These are phyloP conservation scores for Trissolcus basalis DNA, from an alignment of 1,140 invertebrate genomes.

Conservation along the genomic window DNA sequence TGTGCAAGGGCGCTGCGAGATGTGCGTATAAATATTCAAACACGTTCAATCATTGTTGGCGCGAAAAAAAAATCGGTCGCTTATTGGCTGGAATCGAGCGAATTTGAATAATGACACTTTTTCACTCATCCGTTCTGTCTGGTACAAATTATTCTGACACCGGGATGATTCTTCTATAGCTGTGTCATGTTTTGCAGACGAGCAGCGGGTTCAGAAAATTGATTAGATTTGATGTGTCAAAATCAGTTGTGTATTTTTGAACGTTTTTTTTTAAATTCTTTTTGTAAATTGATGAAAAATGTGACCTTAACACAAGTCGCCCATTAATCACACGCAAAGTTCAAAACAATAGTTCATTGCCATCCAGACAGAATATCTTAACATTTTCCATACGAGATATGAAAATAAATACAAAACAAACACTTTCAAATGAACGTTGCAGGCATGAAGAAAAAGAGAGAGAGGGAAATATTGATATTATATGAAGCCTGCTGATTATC, in stretches of 20 bases:
- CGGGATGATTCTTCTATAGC: neutral
- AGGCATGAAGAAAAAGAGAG: too few species aligned
- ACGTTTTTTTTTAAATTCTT: too few species aligned
- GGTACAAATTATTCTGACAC: slow-evolving; percentile 4
- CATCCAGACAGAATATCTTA: too few species aligned
- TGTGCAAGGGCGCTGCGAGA: slow-evolving; percentile 35
- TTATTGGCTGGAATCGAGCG: slow-evolving; percentile 2
- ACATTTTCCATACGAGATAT: too few species aligned
- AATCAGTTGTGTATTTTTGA: too few species aligned
- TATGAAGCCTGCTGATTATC: slow-evolving; percentile 36
- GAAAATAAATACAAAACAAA: too few species aligned
- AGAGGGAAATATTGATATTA: slow-evolving; percentile 27
- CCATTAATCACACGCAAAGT: slow-evolving; percentile 18
- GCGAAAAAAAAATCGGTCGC: slow-evolving; percentile 5
- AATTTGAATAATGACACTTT: slow-evolving; percentile 16
- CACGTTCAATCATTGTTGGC: slow-evolving; percentile 19
- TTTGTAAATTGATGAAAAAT: too few species aligned
- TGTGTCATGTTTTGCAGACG: too few species aligned
- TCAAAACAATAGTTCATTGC: slow-evolving; percentile 35
- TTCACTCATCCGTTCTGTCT: neutral
- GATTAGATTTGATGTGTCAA: too few species aligned
- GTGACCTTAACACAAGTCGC: too few species aligned
- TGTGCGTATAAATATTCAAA: slow-evolving; percentile 29
- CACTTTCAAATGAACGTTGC: too few species aligned
- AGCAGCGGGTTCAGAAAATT: too few species aligned